A percentile compares a stretch with the other conserved stretches of the same genome.
Evolutionary conservation across 2,888 invertebrate genomes (phyloP).

Genomic region (Smittia sp.): DNA sequence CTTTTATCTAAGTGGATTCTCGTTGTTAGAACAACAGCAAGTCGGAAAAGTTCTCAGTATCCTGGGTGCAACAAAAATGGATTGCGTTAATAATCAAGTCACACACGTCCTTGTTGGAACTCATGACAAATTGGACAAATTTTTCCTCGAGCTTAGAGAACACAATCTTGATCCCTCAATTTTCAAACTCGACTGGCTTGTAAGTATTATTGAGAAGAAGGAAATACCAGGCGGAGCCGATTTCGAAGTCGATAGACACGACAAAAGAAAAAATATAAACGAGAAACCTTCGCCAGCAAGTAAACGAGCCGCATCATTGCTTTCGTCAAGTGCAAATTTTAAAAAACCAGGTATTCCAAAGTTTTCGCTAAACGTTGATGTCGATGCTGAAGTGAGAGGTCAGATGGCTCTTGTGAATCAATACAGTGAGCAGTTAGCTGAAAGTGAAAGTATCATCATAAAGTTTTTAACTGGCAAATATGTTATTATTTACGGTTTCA

Average conservation of each 20-base stretch:
- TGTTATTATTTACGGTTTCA: background rate
- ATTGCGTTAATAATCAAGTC: background rate
- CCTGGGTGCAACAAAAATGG: background rate
- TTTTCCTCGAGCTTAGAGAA: background rate
- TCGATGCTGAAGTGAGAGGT: background rate
- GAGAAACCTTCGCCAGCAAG: conserved; percentile 15
- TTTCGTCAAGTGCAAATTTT: background rate
- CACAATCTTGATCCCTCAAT: background rate
- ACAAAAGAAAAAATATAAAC: background rate
- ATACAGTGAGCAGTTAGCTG: background rate
- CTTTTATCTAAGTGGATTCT: background rate
- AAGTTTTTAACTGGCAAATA: background rate
- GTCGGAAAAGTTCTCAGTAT: background rate
- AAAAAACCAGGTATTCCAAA: background rate
- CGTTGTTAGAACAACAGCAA: background rate
- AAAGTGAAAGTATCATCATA: background rate
- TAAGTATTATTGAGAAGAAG: background rate
- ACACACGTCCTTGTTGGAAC: conserved; percentile 4
- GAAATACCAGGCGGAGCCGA: background rate
- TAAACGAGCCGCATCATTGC: background rate
- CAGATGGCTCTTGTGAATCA: background rate
- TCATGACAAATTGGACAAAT: background rate
- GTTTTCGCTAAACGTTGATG: background rate
- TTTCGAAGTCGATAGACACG: background rate
- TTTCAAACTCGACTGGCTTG: background rate